phyloP scores from a whole-genome alignment of 2,797 vertebrate genomes.

The Poeciliopsis turneri region DNA sequence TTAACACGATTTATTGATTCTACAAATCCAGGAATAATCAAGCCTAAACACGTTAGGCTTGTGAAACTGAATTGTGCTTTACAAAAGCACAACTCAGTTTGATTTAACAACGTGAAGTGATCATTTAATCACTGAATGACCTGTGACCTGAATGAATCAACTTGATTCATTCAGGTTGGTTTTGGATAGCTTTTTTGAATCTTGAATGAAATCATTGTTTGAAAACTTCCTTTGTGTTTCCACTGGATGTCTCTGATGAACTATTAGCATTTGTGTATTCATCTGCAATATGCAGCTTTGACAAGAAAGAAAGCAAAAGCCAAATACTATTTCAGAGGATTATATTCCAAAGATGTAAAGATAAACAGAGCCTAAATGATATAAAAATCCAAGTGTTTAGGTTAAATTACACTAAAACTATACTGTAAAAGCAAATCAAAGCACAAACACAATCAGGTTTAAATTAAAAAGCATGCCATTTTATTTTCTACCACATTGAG shows the following conservation, averaged over 20 bases:
- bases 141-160: too few relatives aligned
- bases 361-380: background rate
- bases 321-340: background rate
- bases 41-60: background rate
- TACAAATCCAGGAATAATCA: background rate
- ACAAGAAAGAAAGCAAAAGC: background rate
- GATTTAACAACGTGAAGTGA: background rate
- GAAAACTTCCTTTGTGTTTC: background rate
- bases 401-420: background rate
- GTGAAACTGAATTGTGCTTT: background rate
- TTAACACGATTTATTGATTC: background rate
- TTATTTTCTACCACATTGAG: slow-evolving; percentile 69
- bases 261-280: background rate
- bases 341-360: background rate
- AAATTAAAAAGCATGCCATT: slow-evolving; percentile 84
- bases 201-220: background rate
- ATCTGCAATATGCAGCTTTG: background rate
- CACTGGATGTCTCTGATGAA: background rate
- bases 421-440: background rate
- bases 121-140: background rate
- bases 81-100: background rate
- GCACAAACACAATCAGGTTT: slow-evolving; percentile 52
- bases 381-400: background rate
- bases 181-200: background rate
- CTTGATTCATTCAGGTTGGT: background rate